These are phyloP conservation scores for Otolemur crassicaudatus DNA, from an alignment of 2,797 vertebrate species.

Conservation along the genomic window DNA sequence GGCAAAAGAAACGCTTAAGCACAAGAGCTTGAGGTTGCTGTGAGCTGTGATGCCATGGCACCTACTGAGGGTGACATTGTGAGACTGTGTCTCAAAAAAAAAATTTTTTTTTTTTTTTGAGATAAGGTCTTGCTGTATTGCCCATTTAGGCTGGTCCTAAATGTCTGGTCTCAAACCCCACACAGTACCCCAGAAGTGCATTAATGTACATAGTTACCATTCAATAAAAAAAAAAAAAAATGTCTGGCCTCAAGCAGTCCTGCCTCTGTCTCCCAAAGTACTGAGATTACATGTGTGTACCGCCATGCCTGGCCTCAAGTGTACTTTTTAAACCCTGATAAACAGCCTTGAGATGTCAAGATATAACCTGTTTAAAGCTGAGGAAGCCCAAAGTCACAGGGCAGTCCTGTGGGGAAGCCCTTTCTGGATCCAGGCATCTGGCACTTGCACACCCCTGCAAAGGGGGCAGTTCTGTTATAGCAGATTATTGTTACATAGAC, in stretches of 20 bases:
- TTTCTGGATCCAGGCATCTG: not conserved
- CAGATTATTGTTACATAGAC: not conserved
- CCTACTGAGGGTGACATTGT: too few relatives aligned
- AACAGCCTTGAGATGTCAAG: not conserved
- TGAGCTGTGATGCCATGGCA: too few relatives aligned
- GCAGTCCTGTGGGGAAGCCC: not conserved
- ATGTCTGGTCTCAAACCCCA: not conserved
- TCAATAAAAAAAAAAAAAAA: not conserved
- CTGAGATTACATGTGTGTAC: not conserved
- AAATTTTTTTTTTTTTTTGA: too few relatives aligned
- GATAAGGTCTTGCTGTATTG: not conserved
- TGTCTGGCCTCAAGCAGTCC: not conserved
- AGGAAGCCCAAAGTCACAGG: not conserved
- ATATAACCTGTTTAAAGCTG: not conserved
- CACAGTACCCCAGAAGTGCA: too few relatives aligned
- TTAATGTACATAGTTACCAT: too few relatives aligned
- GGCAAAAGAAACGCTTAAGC: too few relatives aligned
- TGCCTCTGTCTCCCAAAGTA: not conserved
- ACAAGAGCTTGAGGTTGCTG: too few relatives aligned
- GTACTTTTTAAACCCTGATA: not conserved
- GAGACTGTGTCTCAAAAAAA: too few relatives aligned
- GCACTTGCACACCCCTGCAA: not conserved
- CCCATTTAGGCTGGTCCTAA: not conserved
- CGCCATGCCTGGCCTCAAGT: not conserved
- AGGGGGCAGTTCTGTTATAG: not conserved